These are phyloP conservation scores for Ptyas mucosa DNA, from an alignment of 2,113 vertebrate genomes.

Conservation along the genomic window DNA sequence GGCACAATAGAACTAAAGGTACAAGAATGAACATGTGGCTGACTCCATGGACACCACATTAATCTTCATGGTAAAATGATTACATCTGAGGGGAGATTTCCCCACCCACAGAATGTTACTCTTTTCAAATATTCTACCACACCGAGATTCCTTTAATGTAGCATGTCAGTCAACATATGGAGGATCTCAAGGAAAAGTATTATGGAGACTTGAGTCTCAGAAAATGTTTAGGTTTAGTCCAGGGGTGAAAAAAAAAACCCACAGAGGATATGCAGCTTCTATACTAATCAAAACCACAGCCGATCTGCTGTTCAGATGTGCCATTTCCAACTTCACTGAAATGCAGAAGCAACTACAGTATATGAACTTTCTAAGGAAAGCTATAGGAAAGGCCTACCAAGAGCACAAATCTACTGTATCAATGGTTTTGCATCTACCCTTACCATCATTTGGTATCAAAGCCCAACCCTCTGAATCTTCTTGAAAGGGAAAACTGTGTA, in stretches of 20 bases:
- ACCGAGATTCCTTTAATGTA: conserved; percentile 48
- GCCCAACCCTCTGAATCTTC: not conserved
- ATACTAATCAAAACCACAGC: conserved; percentile 62
- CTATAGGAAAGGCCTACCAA: conserved; percentile 7
- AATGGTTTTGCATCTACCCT: not conserved
- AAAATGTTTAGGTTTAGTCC: conserved; percentile 55
- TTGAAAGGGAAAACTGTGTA: not conserved
- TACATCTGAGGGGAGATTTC: conserved; percentile 30
- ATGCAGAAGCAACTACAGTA: conserved; percentile 30
- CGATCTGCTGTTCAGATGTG: conserved; percentile 66
- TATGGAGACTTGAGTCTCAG: conserved; percentile 45
- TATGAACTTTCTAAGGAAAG: conserved; percentile 44
- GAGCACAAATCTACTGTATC: not conserved
- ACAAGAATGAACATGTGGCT: conserved; percentile 17
- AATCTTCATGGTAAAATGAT: conserved; percentile 34
- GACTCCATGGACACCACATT: conserved; percentile 29
- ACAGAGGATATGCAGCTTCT: conserved; percentile 60
- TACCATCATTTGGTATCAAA: not conserved
- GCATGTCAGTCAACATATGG: conserved; percentile 56
- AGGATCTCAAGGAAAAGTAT: conserved; percentile 50
- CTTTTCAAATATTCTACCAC: conserved; percentile 11
- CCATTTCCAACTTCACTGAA: conserved; percentile 46
- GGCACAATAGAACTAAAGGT: not conserved
- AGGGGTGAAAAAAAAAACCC: conserved; percentile 30
- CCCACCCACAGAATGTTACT: conserved; percentile 38